Conservation (phyloP, 2,888 invertebrate species). For the Drepanosiphum platanoidis region DNA sequence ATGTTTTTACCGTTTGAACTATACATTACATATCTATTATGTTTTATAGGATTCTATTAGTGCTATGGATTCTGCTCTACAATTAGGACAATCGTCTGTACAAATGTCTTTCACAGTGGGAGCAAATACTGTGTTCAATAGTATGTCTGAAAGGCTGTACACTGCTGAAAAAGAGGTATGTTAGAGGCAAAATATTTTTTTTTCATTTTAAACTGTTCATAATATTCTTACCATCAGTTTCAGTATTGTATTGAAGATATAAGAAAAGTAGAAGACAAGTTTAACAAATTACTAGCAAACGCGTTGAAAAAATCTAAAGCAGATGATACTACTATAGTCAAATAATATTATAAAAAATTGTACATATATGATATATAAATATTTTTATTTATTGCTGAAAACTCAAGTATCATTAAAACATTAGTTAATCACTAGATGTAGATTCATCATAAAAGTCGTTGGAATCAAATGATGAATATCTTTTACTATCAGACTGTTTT, state of each 20-base stretch:
- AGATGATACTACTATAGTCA: background rate
- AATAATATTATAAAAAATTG: background rate
- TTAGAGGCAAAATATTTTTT: background rate
- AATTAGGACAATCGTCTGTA: constrained; percentile 33
- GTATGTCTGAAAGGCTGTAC: constrained; percentile 45
- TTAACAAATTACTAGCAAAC: background rate
- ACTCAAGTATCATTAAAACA: background rate
- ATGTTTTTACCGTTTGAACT: background rate
- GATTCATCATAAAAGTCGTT: constrained; percentile 6
- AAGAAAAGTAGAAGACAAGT: constrained; percentile 40
- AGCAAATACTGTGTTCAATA: constrained; percentile 37
- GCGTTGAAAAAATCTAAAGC: constrained; percentile 5
- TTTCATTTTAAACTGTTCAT: background rate
- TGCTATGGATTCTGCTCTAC: constrained; percentile 44
- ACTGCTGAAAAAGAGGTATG: constrained; percentile 37
- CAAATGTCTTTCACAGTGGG: constrained; percentile 29
- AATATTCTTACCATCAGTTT: constrained; percentile 29
- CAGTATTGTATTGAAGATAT: constrained; percentile 29
- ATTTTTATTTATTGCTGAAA: background rate
- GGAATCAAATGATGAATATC: background rate
- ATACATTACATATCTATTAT: constrained; percentile 2
- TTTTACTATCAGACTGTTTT: background rate
- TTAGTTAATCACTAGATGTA: background rate
- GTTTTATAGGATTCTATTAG: constrained; percentile 36
- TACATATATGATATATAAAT: background rate